phyloP scores from a whole-genome alignment of 1,140 invertebrate species.

The Aethina tumida region DNA sequence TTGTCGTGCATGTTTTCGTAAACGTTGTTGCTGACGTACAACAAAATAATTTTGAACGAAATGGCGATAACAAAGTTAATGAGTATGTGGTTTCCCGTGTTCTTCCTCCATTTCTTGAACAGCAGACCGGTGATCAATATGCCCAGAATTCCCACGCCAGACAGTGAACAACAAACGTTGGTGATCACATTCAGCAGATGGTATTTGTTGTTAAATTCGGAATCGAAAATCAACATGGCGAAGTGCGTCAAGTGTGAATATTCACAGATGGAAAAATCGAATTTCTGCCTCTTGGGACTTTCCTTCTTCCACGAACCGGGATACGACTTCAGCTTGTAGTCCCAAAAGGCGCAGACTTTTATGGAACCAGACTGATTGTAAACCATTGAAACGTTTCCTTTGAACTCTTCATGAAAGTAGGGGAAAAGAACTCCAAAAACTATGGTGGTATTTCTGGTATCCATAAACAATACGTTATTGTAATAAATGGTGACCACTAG shows the following conservation, averaged over 20 bases:
- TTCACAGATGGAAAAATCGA: conserved; percentile 15
- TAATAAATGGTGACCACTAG: too few species aligned
- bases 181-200: conserved; percentile 46
- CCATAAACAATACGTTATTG: too few species aligned
- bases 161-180: conserved; percentile 46
- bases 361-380: too few species aligned
- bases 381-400: too few species aligned
- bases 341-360: too few species aligned
- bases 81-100: conserved; percentile 51
- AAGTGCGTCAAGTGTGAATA: conserved; percentile 30
- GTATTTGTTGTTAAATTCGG: conserved; percentile 8
- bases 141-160: conserved; percentile 45
- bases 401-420: too few species aligned
- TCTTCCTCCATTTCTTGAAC: conserved; percentile 47
- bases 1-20: conserved; percentile 37
- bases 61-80: conserved; percentile 47
- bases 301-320: conserved; percentile 21
- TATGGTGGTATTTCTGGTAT: too few species aligned
- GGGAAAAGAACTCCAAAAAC: too few species aligned
- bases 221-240: conserved; percentile 17
- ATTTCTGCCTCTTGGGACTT: conserved; percentile 1
- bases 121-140: conserved; percentile 47
- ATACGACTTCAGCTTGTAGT: too few species aligned
- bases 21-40: conserved; percentile 41
- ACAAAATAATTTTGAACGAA: conserved; percentile 46